Conservation (phyloP, 2,888 invertebrate genomes). For the Sycophila texana region DNA sequence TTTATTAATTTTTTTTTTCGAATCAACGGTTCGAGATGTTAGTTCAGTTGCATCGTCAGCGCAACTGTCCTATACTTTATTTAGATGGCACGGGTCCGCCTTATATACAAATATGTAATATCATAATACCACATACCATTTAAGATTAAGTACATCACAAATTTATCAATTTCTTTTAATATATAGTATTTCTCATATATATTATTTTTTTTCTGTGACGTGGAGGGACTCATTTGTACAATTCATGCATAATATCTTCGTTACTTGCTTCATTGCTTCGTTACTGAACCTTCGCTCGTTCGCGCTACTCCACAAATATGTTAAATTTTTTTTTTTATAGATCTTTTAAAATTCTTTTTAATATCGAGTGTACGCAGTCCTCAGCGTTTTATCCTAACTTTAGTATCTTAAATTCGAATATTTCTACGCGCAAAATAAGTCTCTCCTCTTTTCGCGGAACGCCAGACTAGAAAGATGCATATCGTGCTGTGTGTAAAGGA, state of each 20-base stretch:
- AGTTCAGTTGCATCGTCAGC: conserved; percentile 43
- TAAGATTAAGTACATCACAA: conserved; percentile 76
- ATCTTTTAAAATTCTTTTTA: conserved; percentile 46
- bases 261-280: conserved; percentile 70
- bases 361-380: conserved; percentile 63
- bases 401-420: conserved; percentile 56
- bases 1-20: conserved; percentile 5
- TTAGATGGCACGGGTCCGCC: conserved; percentile 36
- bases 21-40: conserved; percentile 10
- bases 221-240: conserved; percentile 76
- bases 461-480: not conserved
- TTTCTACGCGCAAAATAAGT: conserved; percentile 26
- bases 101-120: conserved; percentile 53
- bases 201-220: conserved; percentile 70
- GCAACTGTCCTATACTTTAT: conserved; percentile 40
- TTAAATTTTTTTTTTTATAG: conserved; percentile 57
- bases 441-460: conserved; percentile 28
- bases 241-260: conserved; percentile 71
- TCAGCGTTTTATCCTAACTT: conserved; percentile 63
- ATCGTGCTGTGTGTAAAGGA: conserved; percentile 5
- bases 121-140: conserved; percentile 72
- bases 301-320: conserved; percentile 55
- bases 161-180: conserved; percentile 69
- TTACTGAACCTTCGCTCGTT: conserved; percentile 66
- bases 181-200: conserved; percentile 65